These are phyloP conservation scores for Synergus laeviventris DNA, from an alignment of 2,888 invertebrate species.

Conservation along the genomic window DNA sequence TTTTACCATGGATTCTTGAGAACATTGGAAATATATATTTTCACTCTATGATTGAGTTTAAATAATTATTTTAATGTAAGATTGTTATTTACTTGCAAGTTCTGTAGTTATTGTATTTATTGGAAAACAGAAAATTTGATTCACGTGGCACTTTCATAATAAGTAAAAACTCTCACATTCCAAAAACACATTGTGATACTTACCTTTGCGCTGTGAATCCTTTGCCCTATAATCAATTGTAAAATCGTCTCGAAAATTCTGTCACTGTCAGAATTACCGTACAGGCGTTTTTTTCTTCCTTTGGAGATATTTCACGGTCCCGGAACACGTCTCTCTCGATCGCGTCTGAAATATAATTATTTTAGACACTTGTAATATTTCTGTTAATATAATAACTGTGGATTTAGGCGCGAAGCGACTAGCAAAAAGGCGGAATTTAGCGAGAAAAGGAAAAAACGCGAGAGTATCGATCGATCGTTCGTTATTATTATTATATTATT, in stretches of 20 bases:
- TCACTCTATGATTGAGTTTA: too few relatives aligned
- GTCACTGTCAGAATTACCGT: slow-evolving; percentile 15
- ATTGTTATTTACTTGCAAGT: too few relatives aligned
- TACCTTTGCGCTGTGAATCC: slow-evolving; percentile 27
- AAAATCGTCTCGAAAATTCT: slow-evolving; percentile 22
- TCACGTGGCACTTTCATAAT: slow-evolving; percentile 4
- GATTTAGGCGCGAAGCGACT: slow-evolving; percentile 4
- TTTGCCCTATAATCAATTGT: background rate
- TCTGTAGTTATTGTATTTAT: background rate
- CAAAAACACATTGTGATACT: slow-evolving; percentile 24
- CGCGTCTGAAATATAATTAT: background rate
- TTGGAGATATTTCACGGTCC: background rate
- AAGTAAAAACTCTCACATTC: slow-evolving; percentile 29
- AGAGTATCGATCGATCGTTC: slow-evolving; percentile 57
- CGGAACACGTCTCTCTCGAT: slow-evolving; percentile 9
- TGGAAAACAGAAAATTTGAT: slow-evolving; percentile 23
- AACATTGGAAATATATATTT: background rate
- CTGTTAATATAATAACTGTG: background rate
- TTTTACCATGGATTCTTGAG: background rate
- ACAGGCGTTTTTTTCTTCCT: slow-evolving; percentile 14
- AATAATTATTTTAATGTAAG: too few relatives aligned
- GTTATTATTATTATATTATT: slow-evolving; percentile 64
- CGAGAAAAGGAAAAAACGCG: slow-evolving; percentile 51
- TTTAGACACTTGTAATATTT: slow-evolving; percentile 2
- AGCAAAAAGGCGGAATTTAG: background rate